Conservation (phyloP, 2,113 vertebrate species). For the Macquaria australasica region DNA sequence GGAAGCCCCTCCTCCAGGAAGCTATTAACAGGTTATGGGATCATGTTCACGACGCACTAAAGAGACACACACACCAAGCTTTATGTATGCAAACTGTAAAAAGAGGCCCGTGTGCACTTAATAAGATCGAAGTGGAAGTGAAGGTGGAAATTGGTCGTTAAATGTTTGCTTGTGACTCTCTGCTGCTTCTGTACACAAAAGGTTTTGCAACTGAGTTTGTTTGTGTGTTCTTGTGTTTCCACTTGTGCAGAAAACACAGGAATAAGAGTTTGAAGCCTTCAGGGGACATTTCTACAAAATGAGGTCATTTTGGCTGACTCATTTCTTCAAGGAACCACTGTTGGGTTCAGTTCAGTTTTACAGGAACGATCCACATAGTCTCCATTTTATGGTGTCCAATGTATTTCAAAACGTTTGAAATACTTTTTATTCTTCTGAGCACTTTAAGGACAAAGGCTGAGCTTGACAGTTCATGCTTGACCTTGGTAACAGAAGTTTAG, state of each 20-base stretch:
- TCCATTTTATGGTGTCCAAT: too few relatives aligned
- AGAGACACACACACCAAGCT: conserved; percentile 19
- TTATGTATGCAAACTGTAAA: conserved; percentile 27
- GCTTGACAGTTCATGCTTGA: not conserved
- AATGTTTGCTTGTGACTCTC: conserved; percentile 16
- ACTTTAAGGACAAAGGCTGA: not conserved
- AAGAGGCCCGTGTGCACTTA: conserved; percentile 41
- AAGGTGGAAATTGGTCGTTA: conserved; percentile 57
- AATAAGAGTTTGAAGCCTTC: not conserved
- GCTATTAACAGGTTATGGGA: conserved; percentile 66
- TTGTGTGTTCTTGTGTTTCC: conserved; percentile 22
- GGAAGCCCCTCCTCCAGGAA: conserved; percentile 68
- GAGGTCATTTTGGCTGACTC: conserved; percentile 13
- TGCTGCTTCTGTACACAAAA: conserved; percentile 22
- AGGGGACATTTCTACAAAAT: conserved; percentile 14
- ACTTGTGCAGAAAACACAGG: not conserved
- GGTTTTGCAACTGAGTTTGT: conserved; percentile 13
- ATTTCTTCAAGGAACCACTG: not conserved
- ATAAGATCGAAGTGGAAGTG: conserved; percentile 49
- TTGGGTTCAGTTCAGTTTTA: not conserved
- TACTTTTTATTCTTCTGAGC: not conserved
- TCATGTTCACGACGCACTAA: conserved; percentile 45
- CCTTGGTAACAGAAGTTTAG: not conserved
- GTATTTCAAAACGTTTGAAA: not conserved
- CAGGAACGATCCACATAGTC: not conserved